Percentiles rank a stretch among this genome's conserved stretches.
Conservation (phyloP, 2,797 vertebrate species). For the Oceanodroma leucorhoa region DNA sequence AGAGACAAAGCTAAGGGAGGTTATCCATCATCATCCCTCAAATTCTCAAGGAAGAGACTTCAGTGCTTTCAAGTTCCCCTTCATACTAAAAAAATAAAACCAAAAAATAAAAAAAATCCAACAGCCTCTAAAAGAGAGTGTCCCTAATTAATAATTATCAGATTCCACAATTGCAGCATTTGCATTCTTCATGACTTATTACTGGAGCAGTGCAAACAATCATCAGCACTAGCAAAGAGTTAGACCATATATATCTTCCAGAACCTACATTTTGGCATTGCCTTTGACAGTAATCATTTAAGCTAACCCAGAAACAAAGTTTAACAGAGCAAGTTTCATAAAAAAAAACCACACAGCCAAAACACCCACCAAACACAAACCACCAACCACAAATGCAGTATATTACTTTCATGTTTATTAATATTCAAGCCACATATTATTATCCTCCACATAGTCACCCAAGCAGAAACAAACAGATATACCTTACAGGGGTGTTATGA, state of each 20-base stretch:
- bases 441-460: slow-evolving; percentile 13
- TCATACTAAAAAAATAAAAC: background rate
- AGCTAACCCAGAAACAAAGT: background rate
- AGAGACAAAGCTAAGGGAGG: background rate
- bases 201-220: background rate
- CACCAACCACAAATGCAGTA: background rate
- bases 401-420: background rate
- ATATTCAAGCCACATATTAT: slow-evolving; percentile 35
- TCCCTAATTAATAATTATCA: background rate
- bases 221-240: background rate
- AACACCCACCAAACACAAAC: background rate
- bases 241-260: background rate
- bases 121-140: background rate
- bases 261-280: background rate
- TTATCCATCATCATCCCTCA: background rate
- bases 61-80: background rate
- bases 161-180: background rate
- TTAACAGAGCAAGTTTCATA: background rate
- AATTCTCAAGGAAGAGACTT: background rate
- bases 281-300: background rate
- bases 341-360: background rate
- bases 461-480: slow-evolving; percentile 52
- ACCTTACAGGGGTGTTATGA: slow-evolving; percentile 22
- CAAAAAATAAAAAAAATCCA: background rate
- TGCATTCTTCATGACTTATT: background rate